These are phyloP conservation scores for Saxidomus purpurata DNA, from an alignment of 1,140 invertebrate genomes.

Conservation along the genomic window DNA sequence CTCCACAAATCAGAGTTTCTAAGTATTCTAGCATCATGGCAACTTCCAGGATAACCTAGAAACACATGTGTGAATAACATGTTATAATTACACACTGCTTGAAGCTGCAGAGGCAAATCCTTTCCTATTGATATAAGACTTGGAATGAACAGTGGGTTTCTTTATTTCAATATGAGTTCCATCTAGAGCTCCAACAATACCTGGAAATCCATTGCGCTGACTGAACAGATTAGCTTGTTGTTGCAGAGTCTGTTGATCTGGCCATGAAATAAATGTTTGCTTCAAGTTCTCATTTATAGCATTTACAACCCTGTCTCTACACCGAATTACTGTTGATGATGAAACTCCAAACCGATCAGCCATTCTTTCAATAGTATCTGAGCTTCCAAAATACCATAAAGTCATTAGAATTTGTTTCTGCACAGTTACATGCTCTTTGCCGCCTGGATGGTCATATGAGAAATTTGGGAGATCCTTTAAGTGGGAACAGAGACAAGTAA, in stretches of 20 bases:
- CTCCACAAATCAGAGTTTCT: constrained; percentile 63
- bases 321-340: too few species aligned
- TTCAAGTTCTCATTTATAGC: too few species aligned
- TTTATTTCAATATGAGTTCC: constrained; percentile 67
- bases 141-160: constrained; percentile 71
- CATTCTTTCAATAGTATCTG: neutral
- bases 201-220: constrained; percentile 63
- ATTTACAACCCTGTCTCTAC: too few species aligned
- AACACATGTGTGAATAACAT: constrained; percentile 74
- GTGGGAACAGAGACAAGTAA: too few species aligned
- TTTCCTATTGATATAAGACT: constrained; percentile 81
- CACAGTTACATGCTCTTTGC: constrained; percentile 39
- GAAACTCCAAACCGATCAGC: constrained; percentile 10
- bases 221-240: too few species aligned
- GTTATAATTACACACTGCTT: constrained; percentile 73
- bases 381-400: constrained; percentile 26
- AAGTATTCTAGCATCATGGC: constrained; percentile 78
- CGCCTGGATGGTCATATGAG: too few species aligned
- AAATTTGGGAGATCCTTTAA: too few species aligned
- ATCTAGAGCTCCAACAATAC: constrained; percentile 68
- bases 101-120: constrained; percentile 79
- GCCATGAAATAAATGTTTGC: too few species aligned
- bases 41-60: constrained; percentile 76
- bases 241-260: neutral
- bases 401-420: constrained; percentile 32